phyloP scores from a whole-genome alignment of 2,888 invertebrate genomes.

The Leucoptera coffeella region DNA sequence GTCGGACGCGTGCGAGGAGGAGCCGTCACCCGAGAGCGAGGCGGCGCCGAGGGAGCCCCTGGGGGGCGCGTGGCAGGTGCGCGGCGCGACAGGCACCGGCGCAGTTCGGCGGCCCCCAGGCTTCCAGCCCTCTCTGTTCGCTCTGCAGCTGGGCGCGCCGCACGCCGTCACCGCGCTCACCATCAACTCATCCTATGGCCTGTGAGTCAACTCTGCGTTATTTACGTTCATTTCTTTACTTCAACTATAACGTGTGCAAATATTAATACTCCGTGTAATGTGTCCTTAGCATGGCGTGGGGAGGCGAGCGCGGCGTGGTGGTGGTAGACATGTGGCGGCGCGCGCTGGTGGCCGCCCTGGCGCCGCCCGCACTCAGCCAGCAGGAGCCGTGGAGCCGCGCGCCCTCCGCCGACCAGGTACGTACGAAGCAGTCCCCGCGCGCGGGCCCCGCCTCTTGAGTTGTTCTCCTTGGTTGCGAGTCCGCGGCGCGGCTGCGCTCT shows the following conservation, averaged over 20 bases:
- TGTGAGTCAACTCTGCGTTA: too few species aligned
- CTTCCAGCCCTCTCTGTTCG: slow-evolving; percentile 93
- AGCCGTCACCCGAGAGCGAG: slow-evolving; percentile 78
- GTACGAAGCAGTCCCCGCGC: background rate
- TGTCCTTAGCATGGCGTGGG: slow-evolving; percentile 84
- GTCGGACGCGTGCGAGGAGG: slow-evolving; percentile 63
- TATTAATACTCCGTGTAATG: too few species aligned
- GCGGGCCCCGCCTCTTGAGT: too few species aligned
- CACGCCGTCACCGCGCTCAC: slow-evolving; percentile 84
- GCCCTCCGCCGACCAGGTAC: slow-evolving; percentile 63
- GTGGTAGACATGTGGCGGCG: slow-evolving; percentile 92
- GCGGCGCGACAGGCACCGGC: slow-evolving; percentile 32
- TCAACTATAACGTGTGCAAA: too few species aligned
- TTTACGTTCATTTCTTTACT: too few species aligned
- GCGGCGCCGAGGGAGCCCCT: slow-evolving; percentile 8
- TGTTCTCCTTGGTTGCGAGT: too few species aligned
- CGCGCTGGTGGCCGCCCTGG: slow-evolving; percentile 80
- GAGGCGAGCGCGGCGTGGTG: slow-evolving; percentile 92
- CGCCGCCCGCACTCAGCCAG: slow-evolving; percentile 74
- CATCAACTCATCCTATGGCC: slow-evolving; percentile 93
- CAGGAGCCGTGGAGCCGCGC: slow-evolving; percentile 73
- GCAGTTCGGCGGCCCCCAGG: slow-evolving; percentile 80
- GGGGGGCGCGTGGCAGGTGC: slow-evolving; percentile 19
- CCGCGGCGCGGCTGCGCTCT: too few species aligned
- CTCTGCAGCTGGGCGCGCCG: slow-evolving; percentile 82